Conservation (phyloP, 2,888 invertebrate species). For the Arrhopalites spinosus region DNA sequence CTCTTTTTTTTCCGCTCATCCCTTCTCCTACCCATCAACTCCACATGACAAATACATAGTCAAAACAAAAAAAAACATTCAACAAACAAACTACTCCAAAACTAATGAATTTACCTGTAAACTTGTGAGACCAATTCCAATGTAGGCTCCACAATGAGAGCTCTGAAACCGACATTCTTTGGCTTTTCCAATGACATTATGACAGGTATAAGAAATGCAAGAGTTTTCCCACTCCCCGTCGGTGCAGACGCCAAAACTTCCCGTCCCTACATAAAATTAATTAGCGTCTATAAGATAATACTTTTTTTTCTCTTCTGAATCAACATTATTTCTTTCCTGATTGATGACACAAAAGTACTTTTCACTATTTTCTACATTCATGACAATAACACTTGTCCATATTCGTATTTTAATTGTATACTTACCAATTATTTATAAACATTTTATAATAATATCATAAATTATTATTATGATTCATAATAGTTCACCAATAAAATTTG, state of each 20-base stretch:
- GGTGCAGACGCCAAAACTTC: conserved; percentile 93
- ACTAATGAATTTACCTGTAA: conserved; percentile 59
- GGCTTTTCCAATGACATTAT: conserved; percentile 75
- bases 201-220: conserved; percentile 89
- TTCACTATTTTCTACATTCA: too few species aligned
- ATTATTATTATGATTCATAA: too few species aligned
- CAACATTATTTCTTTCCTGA: too few species aligned
- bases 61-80: neutral
- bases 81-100: neutral
- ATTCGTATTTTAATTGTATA: too few species aligned
- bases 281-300: too few species aligned
- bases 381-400: too few species aligned
- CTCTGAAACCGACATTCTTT: conserved; percentile 76
- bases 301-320: neutral
- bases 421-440: too few species aligned
- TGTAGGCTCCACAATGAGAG: conserved; percentile 89
- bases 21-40: neutral
- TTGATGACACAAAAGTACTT: too few species aligned
- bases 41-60: neutral
- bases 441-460: too few species aligned
- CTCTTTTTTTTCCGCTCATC: neutral
- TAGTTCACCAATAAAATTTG: too few species aligned
- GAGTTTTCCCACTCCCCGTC: conserved; percentile 97
- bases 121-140: conserved; percentile 93
- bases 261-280: conserved; percentile 65